Percentiles rank a stretch among this genome's conserved stretches.
Conservation (phyloP, 2,113 vertebrate genomes). For the Nannobrachium achirus region DNA sequence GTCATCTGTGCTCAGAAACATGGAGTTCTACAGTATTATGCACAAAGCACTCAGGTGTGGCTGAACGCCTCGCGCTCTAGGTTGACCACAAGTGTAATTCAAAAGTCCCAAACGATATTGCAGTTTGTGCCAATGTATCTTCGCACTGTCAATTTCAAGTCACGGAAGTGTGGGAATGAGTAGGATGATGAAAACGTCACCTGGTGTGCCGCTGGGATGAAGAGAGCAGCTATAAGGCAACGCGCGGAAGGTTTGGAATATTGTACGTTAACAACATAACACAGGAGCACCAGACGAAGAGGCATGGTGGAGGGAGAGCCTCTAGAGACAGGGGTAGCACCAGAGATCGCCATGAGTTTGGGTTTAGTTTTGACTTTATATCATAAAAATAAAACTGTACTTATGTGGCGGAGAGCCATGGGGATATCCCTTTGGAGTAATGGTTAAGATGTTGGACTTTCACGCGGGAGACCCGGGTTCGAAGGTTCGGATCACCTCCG, state of each 20-base stretch:
- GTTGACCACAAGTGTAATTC: conserved; percentile 10
- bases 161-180: conserved; percentile 11
- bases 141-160: conserved; percentile 8
- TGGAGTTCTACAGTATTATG: not conserved
- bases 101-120: conserved; percentile 1
- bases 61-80: not conserved
- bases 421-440: too few relatives aligned
- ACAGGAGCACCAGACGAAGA: conserved; percentile 33
- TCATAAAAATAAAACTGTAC: too few relatives aligned
- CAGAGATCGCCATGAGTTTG: not conserved
- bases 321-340: conserved; percentile 17
- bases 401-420: too few relatives aligned
- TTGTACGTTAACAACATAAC: too few relatives aligned
- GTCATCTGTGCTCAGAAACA: not conserved
- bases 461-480: not conserved
- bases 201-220: conserved; percentile 37
- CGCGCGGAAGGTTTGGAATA: conserved; percentile 53
- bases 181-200: conserved; percentile 24
- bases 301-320: conserved; percentile 19
- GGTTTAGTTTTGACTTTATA: too few relatives aligned
- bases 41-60: not conserved
- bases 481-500: too few relatives aligned
- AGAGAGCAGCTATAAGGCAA: conserved; percentile 66
- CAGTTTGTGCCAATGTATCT: not conserved
- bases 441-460: too few relatives aligned